A percentile compares a stretch with the other conserved stretches of the same genome.
Evolutionary conservation across 2,797 vertebrate genomes (phyloP).

Genomic region (Adelosebastes latens): DNA sequence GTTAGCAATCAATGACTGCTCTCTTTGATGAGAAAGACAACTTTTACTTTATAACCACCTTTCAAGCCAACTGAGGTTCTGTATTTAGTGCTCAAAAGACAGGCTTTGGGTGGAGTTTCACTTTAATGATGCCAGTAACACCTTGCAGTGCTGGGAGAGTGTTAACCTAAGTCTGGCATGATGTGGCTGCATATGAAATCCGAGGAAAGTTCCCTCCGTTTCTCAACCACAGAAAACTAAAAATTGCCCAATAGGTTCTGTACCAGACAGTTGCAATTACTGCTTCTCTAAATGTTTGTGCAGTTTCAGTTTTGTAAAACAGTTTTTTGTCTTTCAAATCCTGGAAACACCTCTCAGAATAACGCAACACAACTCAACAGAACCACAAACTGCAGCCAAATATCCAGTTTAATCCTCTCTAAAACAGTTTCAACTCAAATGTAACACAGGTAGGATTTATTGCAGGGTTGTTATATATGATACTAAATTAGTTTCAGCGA

Average conservation of each 20-base stretch:
- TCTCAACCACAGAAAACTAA: slow-evolving; percentile 36
- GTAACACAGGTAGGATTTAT: not conserved
- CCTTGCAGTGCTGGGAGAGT: not conserved
- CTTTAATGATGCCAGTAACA: slow-evolving; percentile 10
- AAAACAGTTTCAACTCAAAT: not conserved
- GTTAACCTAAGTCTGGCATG: not conserved
- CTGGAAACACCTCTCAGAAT: not conserved
- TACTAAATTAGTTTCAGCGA: not conserved
- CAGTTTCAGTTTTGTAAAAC: slow-evolving; percentile 42
- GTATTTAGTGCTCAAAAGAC: not conserved
- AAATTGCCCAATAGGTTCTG: slow-evolving; percentile 49
- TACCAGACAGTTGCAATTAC: slow-evolving; percentile 20
- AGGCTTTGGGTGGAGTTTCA: not conserved
- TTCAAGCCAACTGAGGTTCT: not conserved
- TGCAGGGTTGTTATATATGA: not conserved
- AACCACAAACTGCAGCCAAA: not conserved
- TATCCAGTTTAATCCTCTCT: too few relatives aligned
- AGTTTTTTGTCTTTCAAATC: not conserved
- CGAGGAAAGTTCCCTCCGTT: slow-evolving; percentile 50
- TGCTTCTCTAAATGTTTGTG: slow-evolving; percentile 61
- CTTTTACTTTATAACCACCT: not conserved
- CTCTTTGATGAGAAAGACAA: not conserved
- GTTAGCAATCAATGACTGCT: not conserved
- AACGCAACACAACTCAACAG: not conserved
- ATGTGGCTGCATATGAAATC: slow-evolving; percentile 11